Evolutionary conservation across 1,140 invertebrate genomes (phyloP).

Genomic region (Acarapis woodi): DNA sequence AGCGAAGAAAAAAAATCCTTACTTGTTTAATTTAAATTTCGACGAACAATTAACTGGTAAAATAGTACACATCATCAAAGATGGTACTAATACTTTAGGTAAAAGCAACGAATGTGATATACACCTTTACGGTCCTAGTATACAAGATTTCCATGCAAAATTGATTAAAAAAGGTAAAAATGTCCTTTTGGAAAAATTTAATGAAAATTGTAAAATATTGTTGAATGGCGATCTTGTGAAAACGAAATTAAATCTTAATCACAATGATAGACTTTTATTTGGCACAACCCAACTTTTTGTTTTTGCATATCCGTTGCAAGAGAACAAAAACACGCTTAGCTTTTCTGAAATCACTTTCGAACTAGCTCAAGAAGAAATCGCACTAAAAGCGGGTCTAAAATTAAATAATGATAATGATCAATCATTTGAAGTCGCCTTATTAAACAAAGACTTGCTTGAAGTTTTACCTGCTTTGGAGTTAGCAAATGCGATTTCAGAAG

Average conservation of each 20-base stretch:
- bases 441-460: constrained; percentile 26
- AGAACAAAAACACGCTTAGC: constrained; percentile 17
- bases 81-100: constrained; percentile 21
- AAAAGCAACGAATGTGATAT: constrained; percentile 21
- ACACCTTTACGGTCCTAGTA: constrained; percentile 25
- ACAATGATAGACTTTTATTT: constrained; percentile 21
- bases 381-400: constrained; percentile 24
- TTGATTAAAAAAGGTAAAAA: constrained; percentile 19
- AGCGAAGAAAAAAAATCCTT: constrained; percentile 22
- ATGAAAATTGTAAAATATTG: constrained; percentile 21
- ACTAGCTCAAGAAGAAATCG: constrained; percentile 28
- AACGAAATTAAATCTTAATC: constrained; percentile 20
- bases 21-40: constrained; percentile 29
- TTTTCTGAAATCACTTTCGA: constrained; percentile 24
- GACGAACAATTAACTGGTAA: constrained; percentile 26
- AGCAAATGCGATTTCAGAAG: constrained; percentile 28
- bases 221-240: constrained; percentile 23
- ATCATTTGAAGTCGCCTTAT: constrained; percentile 15
- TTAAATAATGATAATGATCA: constrained; percentile 18
- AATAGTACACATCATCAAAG: constrained; percentile 24
- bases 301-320: constrained; percentile 21
- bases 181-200: constrained; percentile 20
- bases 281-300: constrained; percentile 25
- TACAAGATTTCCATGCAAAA: constrained; percentile 24
- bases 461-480: constrained; percentile 26